phyloP scores from a whole-genome alignment of 2,888 invertebrate species.

The Junonia oenone region DNA sequence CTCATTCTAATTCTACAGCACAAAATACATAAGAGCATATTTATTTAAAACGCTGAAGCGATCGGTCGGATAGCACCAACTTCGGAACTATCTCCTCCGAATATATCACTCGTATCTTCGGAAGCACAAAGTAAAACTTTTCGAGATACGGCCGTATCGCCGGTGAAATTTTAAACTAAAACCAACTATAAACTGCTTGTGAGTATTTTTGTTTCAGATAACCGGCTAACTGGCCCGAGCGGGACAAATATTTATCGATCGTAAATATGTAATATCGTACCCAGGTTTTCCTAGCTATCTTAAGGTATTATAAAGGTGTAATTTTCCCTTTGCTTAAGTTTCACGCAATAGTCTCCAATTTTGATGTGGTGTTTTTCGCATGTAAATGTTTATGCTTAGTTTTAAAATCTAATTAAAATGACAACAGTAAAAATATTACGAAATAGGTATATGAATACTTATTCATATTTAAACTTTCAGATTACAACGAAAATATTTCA shows the following conservation, averaged over 20 bases:
- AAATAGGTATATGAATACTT: no score
- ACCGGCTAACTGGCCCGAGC: slow-evolving; percentile 5
- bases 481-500: no score
- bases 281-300: no score
- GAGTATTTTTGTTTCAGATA: slow-evolving; percentile 24
- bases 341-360: no score
- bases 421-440: no score
- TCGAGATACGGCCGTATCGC: slow-evolving; percentile 33
- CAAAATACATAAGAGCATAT: slow-evolving; percentile 6
- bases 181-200: slow-evolving; percentile 25
- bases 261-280: neutral
- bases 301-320: no score
- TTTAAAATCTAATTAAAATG: no score
- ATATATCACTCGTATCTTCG: slow-evolving; percentile 38
- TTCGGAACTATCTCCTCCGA: slow-evolving; percentile 32
- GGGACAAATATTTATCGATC: neutral
- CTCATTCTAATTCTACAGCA: neutral
- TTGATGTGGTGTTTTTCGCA: no score
- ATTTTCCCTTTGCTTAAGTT: no score
- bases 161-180: slow-evolving; percentile 35
- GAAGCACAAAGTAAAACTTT: slow-evolving; percentile 34
- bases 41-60: slow-evolving; percentile 28
- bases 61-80: slow-evolving; percentile 28
- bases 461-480: no score
- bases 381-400: no score